A percentile compares a stretch with the other conserved stretches of the same genome.
Conservation (phyloP, 1,140 invertebrate genomes). For the Choristoneura fumiferana region DNA sequence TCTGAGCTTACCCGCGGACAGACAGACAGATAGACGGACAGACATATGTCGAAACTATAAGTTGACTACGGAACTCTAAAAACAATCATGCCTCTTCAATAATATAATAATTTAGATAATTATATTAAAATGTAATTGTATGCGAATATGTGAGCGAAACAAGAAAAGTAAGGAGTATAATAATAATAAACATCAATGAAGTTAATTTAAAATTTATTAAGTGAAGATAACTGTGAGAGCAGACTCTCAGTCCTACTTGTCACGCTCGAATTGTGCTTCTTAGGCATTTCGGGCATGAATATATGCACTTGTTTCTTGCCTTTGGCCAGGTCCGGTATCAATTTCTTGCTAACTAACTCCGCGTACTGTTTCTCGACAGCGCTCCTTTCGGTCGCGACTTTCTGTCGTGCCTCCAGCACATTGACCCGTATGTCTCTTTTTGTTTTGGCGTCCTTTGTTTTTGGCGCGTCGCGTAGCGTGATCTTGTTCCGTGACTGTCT, state of each 20-base stretch:
- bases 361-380: constrained; percentile 69
- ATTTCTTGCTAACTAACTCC: constrained; percentile 67
- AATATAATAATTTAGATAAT: too few relatives aligned
- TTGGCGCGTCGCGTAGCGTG: constrained; percentile 55
- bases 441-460: constrained; percentile 47
- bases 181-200: background rate
- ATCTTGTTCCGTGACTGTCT: constrained; percentile 66
- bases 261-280: constrained; percentile 47
- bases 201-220: constrained; percentile 16
- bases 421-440: constrained; percentile 53
- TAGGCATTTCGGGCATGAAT: constrained; percentile 81
- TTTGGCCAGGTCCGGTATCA: constrained; percentile 60
- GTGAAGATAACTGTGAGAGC: constrained; percentile 40
- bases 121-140: too few relatives aligned
- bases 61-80: too few relatives aligned
- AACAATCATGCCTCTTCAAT: too few relatives aligned
- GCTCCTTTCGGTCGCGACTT: constrained; percentile 51
- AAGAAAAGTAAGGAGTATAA: background rate
- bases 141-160: too few relatives aligned
- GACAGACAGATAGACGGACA: too few relatives aligned
- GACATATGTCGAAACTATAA: too few relatives aligned
- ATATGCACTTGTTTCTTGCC: constrained; percentile 82
- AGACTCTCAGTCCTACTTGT: constrained; percentile 54
- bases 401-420: constrained; percentile 55
- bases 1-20: too few relatives aligned